Conservation (phyloP, 2,888 invertebrate genomes). For the Tridacna gigas region DNA sequence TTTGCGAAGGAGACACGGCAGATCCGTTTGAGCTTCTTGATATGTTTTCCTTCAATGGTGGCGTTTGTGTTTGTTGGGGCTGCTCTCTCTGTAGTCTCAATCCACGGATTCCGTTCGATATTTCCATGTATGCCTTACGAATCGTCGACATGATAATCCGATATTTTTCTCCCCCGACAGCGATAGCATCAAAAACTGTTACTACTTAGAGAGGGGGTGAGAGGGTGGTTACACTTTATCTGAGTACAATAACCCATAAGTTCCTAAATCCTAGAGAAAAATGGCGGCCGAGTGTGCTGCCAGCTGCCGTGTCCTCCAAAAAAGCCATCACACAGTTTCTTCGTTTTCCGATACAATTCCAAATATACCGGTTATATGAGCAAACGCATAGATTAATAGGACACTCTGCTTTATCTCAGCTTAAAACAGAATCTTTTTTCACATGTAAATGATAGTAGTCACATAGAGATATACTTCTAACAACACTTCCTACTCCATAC, state of each 20-base stretch:
- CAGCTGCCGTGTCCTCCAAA: slow-evolving; percentile 6
- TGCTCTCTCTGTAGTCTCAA: slow-evolving; percentile 80
- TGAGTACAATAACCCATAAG: not conserved
- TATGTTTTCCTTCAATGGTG: slow-evolving; percentile 47
- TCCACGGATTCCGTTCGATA: slow-evolving; percentile 84
- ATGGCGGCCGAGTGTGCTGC: not conserved
- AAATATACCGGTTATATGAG: not conserved
- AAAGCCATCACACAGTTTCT: slow-evolving; percentile 3
- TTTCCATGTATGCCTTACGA: slow-evolving; percentile 83
- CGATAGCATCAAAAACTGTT: too few relatives aligned
- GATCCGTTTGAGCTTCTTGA: slow-evolving; percentile 54
- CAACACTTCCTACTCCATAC: not conserved
- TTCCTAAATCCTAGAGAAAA: not conserved
- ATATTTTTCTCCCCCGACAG: not conserved
- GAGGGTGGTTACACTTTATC: too few relatives aligned
- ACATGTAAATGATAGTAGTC: not conserved
- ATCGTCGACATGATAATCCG: slow-evolving; percentile 82
- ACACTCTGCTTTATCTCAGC: not conserved
- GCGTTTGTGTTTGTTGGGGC: slow-evolving; percentile 53
- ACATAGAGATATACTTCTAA: not conserved
- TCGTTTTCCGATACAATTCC: slow-evolving; percentile 20
- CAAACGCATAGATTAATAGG: slow-evolving; percentile 3
- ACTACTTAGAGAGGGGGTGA: too few relatives aligned
- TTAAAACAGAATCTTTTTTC: not conserved
- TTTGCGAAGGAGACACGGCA: slow-evolving; percentile 41